Conservation (phyloP, 2,797 vertebrate genomes). For the Hydrocynus forskahlii region DNA sequence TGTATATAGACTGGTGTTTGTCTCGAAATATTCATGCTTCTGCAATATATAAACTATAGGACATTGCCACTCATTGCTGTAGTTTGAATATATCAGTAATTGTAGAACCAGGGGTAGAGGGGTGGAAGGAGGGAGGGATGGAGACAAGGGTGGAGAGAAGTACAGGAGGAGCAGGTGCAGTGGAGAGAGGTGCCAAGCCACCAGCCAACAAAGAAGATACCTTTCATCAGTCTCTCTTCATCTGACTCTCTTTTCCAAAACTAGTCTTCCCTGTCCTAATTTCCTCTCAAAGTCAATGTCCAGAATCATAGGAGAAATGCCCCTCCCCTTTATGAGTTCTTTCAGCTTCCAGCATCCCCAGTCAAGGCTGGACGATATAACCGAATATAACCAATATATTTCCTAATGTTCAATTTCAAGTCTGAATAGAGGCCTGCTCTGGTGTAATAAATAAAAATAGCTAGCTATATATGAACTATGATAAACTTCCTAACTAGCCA, state of each 20-base stretch:
- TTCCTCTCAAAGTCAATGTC: neutral
- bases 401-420: no score
- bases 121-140: constrained; percentile 50
- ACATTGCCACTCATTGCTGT: constrained; percentile 57
- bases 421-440: no score
- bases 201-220: neutral
- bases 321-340: neutral
- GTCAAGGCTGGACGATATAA: no score
- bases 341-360: neutral
- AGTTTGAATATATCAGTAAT: constrained; percentile 50
- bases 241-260: neutral
- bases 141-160: neutral
- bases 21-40: neutral
- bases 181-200: neutral
- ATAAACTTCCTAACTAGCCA: no score
- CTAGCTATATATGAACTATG: neutral
- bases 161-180: neutral
- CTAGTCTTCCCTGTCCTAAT: neutral
- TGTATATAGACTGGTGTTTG: neutral
- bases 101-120: constrained; percentile 60
- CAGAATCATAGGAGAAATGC: neutral
- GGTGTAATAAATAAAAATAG: neutral
- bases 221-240: neutral
- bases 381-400: no score
- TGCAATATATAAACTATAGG: neutral